A percentile compares a stretch with the other conserved stretches of the same genome.
These are phyloP conservation scores for Dasyprocta punctata DNA, from an alignment of 2,113 vertebrate species.

Conservation along the genomic window DNA sequence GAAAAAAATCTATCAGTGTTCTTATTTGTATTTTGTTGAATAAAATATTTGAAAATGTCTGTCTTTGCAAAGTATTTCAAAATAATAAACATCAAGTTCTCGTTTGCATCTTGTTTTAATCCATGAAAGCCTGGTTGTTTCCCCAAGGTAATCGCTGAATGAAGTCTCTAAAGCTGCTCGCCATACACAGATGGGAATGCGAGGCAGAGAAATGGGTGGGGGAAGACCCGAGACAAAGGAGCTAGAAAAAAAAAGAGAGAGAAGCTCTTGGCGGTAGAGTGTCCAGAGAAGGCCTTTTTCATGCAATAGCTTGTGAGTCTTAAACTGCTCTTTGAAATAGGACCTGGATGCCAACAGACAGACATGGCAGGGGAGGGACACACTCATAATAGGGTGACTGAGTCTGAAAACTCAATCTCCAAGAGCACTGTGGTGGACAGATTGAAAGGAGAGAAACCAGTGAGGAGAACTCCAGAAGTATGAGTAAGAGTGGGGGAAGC, in stretches of 20 bases:
- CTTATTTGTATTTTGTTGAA: constrained; percentile 30
- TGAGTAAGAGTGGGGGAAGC: background rate
- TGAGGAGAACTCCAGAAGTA: background rate
- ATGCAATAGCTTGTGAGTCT: background rate
- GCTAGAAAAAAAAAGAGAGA: background rate
- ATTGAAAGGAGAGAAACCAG: background rate
- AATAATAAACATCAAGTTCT: constrained; percentile 15
- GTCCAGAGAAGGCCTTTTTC: background rate
- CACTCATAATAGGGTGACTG: background rate
- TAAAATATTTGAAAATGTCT: constrained; percentile 43
- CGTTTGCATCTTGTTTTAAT: background rate
- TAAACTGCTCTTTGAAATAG: background rate
- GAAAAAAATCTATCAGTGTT: background rate
- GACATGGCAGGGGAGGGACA: background rate
- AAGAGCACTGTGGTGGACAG: background rate
- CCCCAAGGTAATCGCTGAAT: background rate
- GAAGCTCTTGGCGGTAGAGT: background rate
- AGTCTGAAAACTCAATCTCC: background rate
- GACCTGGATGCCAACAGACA: background rate
- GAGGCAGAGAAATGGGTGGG: background rate
- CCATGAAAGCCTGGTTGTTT: background rate
- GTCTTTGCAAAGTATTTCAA: constrained; percentile 4
- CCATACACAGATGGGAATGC: background rate
- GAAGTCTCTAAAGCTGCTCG: background rate
- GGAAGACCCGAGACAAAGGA: background rate